phyloP scores from a whole-genome alignment of 2,113 vertebrate genomes.

The Pangasianodon hypophthalmus region DNA sequence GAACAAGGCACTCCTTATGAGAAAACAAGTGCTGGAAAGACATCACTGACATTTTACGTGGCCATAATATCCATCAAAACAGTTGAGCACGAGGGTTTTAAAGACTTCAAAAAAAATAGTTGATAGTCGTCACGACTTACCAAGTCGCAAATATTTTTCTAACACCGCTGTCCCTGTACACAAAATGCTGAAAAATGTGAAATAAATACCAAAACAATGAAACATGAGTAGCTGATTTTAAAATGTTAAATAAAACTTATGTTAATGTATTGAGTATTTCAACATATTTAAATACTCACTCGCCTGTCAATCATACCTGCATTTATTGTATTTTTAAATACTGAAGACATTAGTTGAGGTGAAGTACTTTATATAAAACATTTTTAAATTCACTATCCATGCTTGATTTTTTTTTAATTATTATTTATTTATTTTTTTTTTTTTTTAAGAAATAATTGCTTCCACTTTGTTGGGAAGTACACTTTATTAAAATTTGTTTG shows the following conservation, averaged over 20 bases:
- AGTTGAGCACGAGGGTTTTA: not conserved
- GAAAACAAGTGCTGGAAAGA: not conserved
- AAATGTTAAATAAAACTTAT: not conserved
- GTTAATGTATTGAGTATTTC: not conserved
- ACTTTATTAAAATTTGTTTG: not conserved
- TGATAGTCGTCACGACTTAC: not conserved
- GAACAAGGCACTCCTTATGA: not conserved
- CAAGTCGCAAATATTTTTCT: not conserved
- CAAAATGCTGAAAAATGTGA: not conserved
- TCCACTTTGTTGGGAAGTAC: not conserved
- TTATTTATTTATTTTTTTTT: not conserved
- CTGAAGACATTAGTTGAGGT: not conserved
- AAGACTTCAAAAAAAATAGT: not conserved
- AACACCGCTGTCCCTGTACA: not conserved
- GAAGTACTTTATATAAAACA: not conserved
- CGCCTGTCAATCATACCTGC: not conserved
- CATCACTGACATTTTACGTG: not conserved
- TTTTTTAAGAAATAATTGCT: not conserved
- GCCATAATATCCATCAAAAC: not conserved
- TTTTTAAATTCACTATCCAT: not conserved
- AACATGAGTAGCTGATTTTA: not conserved
- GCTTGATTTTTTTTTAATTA: not conserved
- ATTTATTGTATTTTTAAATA: not conserved
- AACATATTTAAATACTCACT: not conserved
- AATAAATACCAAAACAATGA: not conserved